Evolutionary conservation across 2,888 invertebrate species (phyloP).

Genomic region (Plagodis dolabraria): DNA sequence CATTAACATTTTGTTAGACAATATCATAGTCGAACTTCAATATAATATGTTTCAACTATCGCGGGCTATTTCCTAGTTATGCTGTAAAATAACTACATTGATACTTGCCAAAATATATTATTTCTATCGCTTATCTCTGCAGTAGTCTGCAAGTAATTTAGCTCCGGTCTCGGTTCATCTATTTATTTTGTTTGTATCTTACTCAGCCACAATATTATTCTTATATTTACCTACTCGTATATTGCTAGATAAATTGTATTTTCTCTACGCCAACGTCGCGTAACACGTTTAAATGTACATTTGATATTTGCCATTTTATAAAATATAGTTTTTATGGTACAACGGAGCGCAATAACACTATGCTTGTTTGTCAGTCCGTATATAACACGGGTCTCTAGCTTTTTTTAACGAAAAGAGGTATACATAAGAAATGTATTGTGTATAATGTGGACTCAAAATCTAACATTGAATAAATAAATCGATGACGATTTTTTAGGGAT

Average conservation of each 20-base stretch:
- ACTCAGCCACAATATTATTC: not conserved
- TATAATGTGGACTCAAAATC: too few relatives aligned
- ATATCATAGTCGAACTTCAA: too few relatives aligned
- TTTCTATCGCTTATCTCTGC: slow-evolving; percentile 1
- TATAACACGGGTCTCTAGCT: too few relatives aligned
- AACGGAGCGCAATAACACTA: too few relatives aligned
- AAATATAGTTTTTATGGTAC: too few relatives aligned
- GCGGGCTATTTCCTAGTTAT: not conserved
- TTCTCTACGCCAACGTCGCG: slow-evolving; percentile 4
- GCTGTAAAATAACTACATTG: not conserved
- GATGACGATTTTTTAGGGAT: too few relatives aligned
- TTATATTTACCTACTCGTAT: not conserved
- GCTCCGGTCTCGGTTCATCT: slow-evolving; percentile 6
- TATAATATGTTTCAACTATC: too few relatives aligned
- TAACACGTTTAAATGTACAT: slow-evolving; percentile 7
- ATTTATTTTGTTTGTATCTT: slow-evolving; percentile 12
- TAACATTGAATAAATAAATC: too few relatives aligned
- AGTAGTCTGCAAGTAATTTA: not conserved
- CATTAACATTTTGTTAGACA: too few relatives aligned
- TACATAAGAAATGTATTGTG: too few relatives aligned
- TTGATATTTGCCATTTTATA: not conserved
- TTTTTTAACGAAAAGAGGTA: too few relatives aligned
- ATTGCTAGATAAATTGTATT: slow-evolving; percentile 2
- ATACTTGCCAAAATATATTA: not conserved
- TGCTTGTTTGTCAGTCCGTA: too few relatives aligned